Evolutionary conservation across 2,113 vertebrate genomes (phyloP).

Genomic region (Ictalurus furcatus): DNA sequence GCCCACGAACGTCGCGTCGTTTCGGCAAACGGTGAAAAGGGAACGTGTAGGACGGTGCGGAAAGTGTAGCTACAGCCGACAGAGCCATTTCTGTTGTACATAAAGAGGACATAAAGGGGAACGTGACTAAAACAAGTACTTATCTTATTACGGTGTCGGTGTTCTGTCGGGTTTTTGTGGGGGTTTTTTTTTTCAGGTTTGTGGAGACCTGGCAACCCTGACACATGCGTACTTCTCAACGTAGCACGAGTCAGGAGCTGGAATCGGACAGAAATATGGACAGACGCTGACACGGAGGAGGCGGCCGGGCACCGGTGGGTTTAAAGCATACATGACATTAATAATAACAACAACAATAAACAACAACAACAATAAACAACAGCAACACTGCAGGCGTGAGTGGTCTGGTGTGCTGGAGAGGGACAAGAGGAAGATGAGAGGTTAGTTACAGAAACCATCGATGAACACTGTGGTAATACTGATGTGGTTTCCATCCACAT

Average conservation of each 20-base stretch:
- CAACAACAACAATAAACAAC: slow-evolving; percentile 49
- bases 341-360: slow-evolving; percentile 64
- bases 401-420: slow-evolving; percentile 63
- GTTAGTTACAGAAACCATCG: slow-evolving; percentile 61
- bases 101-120: background rate
- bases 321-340: slow-evolving; percentile 54
- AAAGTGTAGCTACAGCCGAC: background rate
- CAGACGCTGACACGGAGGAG: slow-evolving; percentile 41
- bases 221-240: background rate
- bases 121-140: background rate
- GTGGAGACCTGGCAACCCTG: background rate
- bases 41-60: background rate
- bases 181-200: background rate
- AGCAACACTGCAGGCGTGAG: slow-evolving; percentile 65
- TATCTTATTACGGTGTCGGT: background rate
- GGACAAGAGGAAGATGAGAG: slow-evolving; percentile 64
- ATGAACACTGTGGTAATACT: slow-evolving; percentile 55
- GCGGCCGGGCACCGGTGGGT: background rate
- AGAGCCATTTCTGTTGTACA: background rate
- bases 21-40: background rate
- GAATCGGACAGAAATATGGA: slow-evolving; percentile 42
- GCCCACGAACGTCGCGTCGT: background rate
- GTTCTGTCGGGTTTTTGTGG: background rate
- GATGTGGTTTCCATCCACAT: slow-evolving; percentile 25
- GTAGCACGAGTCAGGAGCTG: background rate